phyloP scores from a whole-genome alignment of 2,888 invertebrate genomes.

The Hydroisotoma schaefferi region DNA sequence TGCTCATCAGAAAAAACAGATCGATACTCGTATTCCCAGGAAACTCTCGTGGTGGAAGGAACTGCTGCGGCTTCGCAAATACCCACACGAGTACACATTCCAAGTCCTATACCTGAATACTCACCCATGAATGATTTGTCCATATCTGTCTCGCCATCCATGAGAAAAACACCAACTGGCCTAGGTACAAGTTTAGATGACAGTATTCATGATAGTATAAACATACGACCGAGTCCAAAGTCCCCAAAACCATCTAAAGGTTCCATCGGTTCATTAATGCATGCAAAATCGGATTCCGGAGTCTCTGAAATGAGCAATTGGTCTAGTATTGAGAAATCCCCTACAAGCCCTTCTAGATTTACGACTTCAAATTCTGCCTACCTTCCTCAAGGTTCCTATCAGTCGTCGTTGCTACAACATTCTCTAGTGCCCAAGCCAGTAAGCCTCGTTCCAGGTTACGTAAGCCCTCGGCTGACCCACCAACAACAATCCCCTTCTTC shows the following conservation, averaged over 20 bases:
- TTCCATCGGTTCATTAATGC: slow-evolving; percentile 58
- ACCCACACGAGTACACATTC: slow-evolving; percentile 33
- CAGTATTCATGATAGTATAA: slow-evolving; percentile 28
- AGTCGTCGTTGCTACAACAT: background rate
- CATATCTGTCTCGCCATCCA: slow-evolving; percentile 17
- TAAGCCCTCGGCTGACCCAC: slow-evolving; percentile 18
- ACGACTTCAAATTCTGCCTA: slow-evolving; percentile 19
- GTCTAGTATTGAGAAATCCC: slow-evolving; percentile 78
- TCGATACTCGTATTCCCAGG: slow-evolving; percentile 28
- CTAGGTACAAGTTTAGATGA: slow-evolving; percentile 22
- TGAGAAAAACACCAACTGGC: slow-evolving; percentile 19
- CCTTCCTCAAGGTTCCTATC: slow-evolving; percentile 14
- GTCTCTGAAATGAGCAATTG: slow-evolving; percentile 77
- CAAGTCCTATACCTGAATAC: slow-evolving; percentile 42
- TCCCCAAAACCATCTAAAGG: slow-evolving; percentile 72
- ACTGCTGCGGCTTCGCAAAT: slow-evolving; percentile 27
- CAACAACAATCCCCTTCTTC: background rate
- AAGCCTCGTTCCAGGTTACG: slow-evolving; percentile 15
- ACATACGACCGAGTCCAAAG: slow-evolving; percentile 55
- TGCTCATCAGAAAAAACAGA: slow-evolving; percentile 23
- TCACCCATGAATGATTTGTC: slow-evolving; percentile 43
- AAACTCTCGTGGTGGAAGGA: slow-evolving; percentile 20
- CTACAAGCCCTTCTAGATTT: slow-evolving; percentile 57
- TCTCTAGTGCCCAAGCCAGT: slow-evolving; percentile 8
- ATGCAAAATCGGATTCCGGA: slow-evolving; percentile 78